Base-by-base conservation (phyloP, 2,888 invertebrate genomes). In the Tetramorium bicarinatum region DNA sequence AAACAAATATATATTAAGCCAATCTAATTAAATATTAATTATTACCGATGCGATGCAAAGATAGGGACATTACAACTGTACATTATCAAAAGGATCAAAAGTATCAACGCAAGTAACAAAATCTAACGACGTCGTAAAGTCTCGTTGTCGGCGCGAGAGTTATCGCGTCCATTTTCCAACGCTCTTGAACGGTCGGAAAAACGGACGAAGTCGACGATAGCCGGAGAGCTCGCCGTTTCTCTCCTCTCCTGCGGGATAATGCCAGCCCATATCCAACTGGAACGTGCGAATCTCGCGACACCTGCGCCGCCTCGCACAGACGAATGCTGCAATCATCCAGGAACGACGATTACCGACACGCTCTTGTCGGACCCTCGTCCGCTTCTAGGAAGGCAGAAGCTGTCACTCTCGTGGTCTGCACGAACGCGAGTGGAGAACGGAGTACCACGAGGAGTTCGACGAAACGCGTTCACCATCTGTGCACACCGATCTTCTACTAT, bases 261-360 rank as follows among this genome's bases (percentile, higher is more conserved):
- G 82, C 85, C 90, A 87, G 86, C 74, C 88, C 90, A 89, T 90
- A 90, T 90, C 90, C 89, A 87, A 87, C 82, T 84, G 85, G 85
- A 89, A 90, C 89, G 89, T 88, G 90, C 90, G 89, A 90, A 88
- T 88, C 87, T 82, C 54, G 90, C 87, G 90, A 90, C 90, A 90
- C 90, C 90, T 90, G 90, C 85, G 82, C 83, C 84, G 82, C 84
- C 83, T 84, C 71, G 87, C 87, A 87, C 87, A 85, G 86, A 85
- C 71, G 86, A 88, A 88, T 88, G 81, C 87, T 85, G 91, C 87
- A 91, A 91, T 92, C 91, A 91, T 90, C 91, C 89, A 86, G 87
- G 89, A 89, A 90, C 88, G 89, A 89, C 89, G 90, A 91, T 92
- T 91, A 89, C 91, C 79, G 85, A 87, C 88, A 86, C 87, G 87